Evolutionary conservation across 2,113 vertebrate genomes (phyloP).

Genomic region (Willisornis vidua): DNA sequence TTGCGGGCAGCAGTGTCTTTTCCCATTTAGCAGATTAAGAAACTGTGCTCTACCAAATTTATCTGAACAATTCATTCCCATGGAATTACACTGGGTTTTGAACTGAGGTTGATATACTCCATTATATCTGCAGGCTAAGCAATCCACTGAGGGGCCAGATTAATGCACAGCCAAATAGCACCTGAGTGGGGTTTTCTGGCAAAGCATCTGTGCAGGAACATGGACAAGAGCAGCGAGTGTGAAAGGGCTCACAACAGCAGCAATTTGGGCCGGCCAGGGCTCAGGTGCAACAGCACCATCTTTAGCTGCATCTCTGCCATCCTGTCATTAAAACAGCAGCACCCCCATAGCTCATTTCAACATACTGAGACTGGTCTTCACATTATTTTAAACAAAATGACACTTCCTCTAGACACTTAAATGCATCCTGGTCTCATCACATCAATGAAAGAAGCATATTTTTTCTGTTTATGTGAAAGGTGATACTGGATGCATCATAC

Average conservation of each 20-base stretch:
- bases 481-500: conserved; percentile 43
- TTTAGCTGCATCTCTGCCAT: background rate
- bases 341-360: background rate
- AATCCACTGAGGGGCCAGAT: background rate
- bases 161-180: background rate
- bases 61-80: conserved; percentile 44
- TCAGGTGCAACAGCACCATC: background rate
- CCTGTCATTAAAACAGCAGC: background rate
- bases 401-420: conserved; percentile 25
- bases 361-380: background rate
- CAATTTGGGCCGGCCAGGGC: background rate
- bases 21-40: conserved; percentile 38
- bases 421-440: conserved; percentile 37
- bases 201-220: fast-evolving
- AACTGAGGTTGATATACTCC: background rate
- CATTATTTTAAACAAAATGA: conserved; percentile 51
- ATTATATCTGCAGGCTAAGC: background rate
- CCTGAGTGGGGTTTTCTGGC: background rate
- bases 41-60: background rate
- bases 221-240: background rate
- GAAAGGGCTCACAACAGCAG: background rate
- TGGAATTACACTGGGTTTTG: background rate
- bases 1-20: background rate
- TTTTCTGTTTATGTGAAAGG: conserved; percentile 59
- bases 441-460: conserved; percentile 36